Percentiles rank a stretch among this genome's conserved stretches.
phyloP scores from a whole-genome alignment of 2,797 vertebrate genomes.

The Argyrosomus regius region DNA sequence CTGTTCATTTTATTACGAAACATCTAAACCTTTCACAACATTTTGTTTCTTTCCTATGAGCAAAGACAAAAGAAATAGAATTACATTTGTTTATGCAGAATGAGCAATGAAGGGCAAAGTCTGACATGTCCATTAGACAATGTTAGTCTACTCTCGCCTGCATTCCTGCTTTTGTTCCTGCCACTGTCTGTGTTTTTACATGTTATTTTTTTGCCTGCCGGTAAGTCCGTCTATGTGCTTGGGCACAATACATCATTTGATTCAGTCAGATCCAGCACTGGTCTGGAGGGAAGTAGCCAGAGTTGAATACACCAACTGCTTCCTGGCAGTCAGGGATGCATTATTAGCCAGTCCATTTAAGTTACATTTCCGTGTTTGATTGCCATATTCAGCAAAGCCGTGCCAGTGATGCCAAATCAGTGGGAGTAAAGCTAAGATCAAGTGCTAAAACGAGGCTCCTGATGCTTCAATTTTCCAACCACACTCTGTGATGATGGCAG shows the following conservation, averaged over 20 bases:
- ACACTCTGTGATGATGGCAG: constrained; percentile 50
- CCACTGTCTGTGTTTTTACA: constrained; percentile 30
- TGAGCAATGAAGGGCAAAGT: constrained; percentile 49
- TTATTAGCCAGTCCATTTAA: constrained; percentile 79
- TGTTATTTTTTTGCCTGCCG: constrained; percentile 35
- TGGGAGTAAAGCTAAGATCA: constrained; percentile 74
- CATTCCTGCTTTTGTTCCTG: constrained; percentile 26
- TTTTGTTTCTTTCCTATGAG: constrained; percentile 19
- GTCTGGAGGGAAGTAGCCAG: constrained; percentile 63
- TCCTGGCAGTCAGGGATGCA: constrained; percentile 72
- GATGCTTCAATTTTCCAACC: constrained; percentile 61
- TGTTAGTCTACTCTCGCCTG: neutral
- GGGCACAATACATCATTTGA: constrained; percentile 61
- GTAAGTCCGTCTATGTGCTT: constrained; percentile 44
- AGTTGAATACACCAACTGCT: constrained; percentile 71
- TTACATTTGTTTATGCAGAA: constrained; percentile 38
- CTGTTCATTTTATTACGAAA: neutral
- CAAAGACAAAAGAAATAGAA: neutral
- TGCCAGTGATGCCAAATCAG: constrained; percentile 67
- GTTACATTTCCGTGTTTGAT: constrained; percentile 77
- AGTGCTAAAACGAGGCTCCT: constrained; percentile 65
- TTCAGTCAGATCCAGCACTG: constrained; percentile 57
- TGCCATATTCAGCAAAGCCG: constrained; percentile 73
- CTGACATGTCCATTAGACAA: constrained; percentile 43
- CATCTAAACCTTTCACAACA: neutral